Base-by-base conservation (phyloP, 2,797 vertebrate species). In the Eleutherodactylus coqui region DNA sequence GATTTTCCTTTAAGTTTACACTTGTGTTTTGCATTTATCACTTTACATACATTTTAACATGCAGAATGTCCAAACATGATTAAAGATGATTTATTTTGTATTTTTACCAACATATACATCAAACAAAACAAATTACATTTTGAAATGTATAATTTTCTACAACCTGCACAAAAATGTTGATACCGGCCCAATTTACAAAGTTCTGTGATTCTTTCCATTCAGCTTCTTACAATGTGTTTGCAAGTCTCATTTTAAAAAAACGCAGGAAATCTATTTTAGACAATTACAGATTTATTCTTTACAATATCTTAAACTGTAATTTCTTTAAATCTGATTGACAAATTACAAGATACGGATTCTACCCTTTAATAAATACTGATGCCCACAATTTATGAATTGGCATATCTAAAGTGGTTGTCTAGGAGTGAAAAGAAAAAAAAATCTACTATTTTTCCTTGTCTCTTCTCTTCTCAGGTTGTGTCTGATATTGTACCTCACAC, bases 21-120 rank as follows among this genome's bases (percentile, higher is more conserved):
- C 27, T n/a, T 6, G 11, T 43, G 8, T 36, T 69, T 64, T 36
- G 64, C 17, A 69, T 69, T 21, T 36, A 69, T 0, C 32, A 45
- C 11, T 6, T 73, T 10, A n/a, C 21, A 14, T 41, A 70, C 34
- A 41, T 14, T 53, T 38, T 21, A 78, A 38, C 75, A 34, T 32
- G n/a, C n/a, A n/a, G n/a, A n/a, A 45, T 43, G 1, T 53, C 75
- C 32, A 53, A 77, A 77, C 69, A 53, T 36, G 17, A 13, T 34
- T n/a, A n/a, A n/a, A n/a, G n/a, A n/a, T n/a, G n/a, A n/a, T 81
- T 81, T 81, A 81, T 81, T 81, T 49, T 29, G 32, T 29, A 24
- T 24, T 41, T 24, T 41, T 2, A 67, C 14, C 19, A 49, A 70
- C 32, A 70, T 38, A 51, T 70, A 82, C 64, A 82, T 19, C 62